Evolutionary conservation across 1,140 invertebrate species (phyloP).

Genomic region (Drosophila sp.): DNA sequence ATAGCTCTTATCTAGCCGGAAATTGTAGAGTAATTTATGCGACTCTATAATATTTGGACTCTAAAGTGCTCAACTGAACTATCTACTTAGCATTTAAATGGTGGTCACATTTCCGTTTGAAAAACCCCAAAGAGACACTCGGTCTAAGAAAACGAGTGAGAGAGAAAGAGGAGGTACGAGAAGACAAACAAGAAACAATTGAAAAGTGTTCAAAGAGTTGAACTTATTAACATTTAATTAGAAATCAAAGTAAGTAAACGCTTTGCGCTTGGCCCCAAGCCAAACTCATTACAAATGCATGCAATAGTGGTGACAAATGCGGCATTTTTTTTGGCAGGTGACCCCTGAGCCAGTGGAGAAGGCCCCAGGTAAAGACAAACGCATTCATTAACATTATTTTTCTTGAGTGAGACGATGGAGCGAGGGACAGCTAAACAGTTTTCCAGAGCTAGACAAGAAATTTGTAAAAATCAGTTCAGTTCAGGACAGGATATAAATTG

Average conservation of each 20-base stretch:
- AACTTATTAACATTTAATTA: conserved; percentile 75
- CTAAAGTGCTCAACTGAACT: conserved; percentile 39
- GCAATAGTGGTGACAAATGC: conserved; percentile 53
- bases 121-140: conserved; percentile 1
- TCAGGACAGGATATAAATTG: too few species aligned
- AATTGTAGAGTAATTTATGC: conserved; percentile 75
- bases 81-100: conserved; percentile 75
- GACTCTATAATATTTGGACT: conserved; percentile 48
- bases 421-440: neutral
- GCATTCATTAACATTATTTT: conserved; percentile 60
- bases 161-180: conserved; percentile 3
- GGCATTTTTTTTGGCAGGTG: conserved; percentile 60
- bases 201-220: conserved; percentile 57
- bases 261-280: conserved; percentile 34
- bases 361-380: conserved; percentile 34
- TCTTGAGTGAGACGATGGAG: neutral
- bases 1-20: conserved; percentile 67
- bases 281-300: conserved; percentile 59
- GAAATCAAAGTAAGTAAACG: conserved; percentile 62
- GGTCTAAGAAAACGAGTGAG: neutral
- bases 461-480: too few species aligned
- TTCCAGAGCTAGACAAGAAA: too few species aligned
- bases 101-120: conserved; percentile 66
- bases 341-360: conserved; percentile 17
- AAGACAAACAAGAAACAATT: conserved; percentile 25